phyloP scores from a whole-genome alignment of 2,888 invertebrate species.

The Scotopteryx bipunctaria region DNA sequence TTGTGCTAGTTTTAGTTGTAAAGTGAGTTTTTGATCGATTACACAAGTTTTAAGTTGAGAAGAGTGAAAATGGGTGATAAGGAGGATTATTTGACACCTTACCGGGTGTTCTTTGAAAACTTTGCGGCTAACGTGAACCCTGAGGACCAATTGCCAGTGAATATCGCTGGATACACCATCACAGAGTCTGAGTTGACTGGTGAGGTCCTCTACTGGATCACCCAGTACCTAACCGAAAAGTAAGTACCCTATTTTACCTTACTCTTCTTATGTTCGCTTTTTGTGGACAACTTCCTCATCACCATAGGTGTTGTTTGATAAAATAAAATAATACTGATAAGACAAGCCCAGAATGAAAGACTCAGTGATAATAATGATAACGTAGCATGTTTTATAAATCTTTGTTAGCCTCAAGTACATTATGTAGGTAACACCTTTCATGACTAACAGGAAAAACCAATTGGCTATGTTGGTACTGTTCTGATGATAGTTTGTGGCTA shows the following conservation, averaged over 20 bases:
- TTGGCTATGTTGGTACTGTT: neutral
- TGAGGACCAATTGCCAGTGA: slow-evolving; percentile 89
- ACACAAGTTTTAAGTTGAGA: slow-evolving; percentile 42
- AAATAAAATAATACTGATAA: slow-evolving; percentile 38
- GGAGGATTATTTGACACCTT: slow-evolving; percentile 87
- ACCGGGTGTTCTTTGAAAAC: slow-evolving; percentile 88
- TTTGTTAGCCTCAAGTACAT: too few species aligned
- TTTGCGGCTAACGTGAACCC: slow-evolving; percentile 87
- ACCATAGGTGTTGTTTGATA: slow-evolving; percentile 39
- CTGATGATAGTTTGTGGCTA: too few species aligned
- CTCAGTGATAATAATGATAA: slow-evolving; percentile 25
- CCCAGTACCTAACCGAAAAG: slow-evolving; percentile 90
- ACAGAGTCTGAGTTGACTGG: slow-evolving; percentile 88
- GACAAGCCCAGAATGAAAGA: slow-evolving; percentile 31
- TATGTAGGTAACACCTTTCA: too few species aligned
- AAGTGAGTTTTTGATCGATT: slow-evolving; percentile 53
- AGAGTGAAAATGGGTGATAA: slow-evolving; percentile 82
- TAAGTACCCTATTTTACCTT: slow-evolving; percentile 70
- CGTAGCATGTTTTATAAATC: neutral
- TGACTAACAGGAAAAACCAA: neutral
- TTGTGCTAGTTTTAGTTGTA: slow-evolving; percentile 36
- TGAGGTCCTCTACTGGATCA: slow-evolving; percentile 89
- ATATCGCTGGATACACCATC: slow-evolving; percentile 87
- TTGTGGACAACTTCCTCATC: too few species aligned
- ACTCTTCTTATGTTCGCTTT: too few species aligned